Conservation (phyloP, 53 echinoderm and acorn worm species). For the Stichopus horrens region DNA sequence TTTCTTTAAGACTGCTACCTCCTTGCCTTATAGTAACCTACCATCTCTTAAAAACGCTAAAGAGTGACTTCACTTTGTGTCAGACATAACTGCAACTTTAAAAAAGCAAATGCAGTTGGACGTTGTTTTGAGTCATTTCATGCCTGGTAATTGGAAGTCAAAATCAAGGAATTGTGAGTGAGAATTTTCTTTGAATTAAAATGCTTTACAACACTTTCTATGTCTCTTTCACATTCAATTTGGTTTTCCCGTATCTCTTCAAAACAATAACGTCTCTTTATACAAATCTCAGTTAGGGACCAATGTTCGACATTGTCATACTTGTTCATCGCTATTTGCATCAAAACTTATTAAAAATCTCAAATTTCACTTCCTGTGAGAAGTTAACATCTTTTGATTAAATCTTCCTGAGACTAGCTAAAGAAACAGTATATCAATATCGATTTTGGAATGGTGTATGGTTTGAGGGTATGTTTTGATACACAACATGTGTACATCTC, state of each 20-base stretch:
- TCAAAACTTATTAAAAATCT: conserved; percentile 35
- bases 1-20: too few species aligned
- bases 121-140: too few species aligned
- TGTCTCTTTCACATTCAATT: background rate
- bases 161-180: too few species aligned
- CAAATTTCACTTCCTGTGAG: conserved; percentile 17
- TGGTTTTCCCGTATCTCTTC: background rate
- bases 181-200: too few species aligned
- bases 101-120: too few species aligned
- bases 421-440: conserved; percentile 30
- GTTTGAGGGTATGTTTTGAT: conserved; percentile 22
- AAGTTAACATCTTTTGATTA: conserved; percentile 36
- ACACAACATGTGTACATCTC: background rate
- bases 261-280: background rate
- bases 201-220: background rate
- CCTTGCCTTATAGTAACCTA: too few species aligned
- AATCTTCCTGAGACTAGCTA: conserved; percentile 5
- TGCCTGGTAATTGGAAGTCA: too few species aligned
- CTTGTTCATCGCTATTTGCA: background rate
- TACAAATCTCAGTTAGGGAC: background rate
- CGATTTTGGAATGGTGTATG: background rate
- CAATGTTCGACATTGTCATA: background rate
- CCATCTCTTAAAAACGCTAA: too few species aligned
- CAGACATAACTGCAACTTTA: too few species aligned
- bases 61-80: too few species aligned